These are phyloP conservation scores for Ellobius talpinus DNA, from an alignment of 2,113 vertebrate genomes.

Conservation along the genomic window DNA sequence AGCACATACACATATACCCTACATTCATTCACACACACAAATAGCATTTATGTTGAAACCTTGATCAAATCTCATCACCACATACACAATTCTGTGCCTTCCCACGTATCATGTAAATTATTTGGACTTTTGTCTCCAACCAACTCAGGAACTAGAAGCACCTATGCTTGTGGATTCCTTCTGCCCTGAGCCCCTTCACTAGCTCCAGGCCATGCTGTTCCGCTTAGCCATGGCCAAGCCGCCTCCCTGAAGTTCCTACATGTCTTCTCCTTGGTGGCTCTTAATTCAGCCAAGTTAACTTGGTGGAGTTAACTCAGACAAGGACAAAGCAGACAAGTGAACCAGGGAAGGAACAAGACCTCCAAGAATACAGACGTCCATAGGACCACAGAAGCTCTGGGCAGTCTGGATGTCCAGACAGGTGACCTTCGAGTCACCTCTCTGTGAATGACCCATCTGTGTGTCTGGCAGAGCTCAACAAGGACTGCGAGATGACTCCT, in stretches of 20 bases:
- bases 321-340: not conserved
- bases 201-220: not conserved
- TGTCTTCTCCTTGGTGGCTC: not conserved
- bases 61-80: not conserved
- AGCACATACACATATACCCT: not conserved
- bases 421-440: not conserved
- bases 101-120: not conserved
- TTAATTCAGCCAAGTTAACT: too few relatives aligned
- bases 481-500: not conserved
- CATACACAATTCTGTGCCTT: not conserved
- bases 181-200: not conserved
- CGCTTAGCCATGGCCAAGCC: not conserved
- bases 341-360: not conserved
- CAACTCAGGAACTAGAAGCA: not conserved
- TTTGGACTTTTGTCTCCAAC: not conserved
- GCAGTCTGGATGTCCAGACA: not conserved
- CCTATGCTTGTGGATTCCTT: not conserved
- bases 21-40: not conserved
- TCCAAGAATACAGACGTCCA: not conserved
- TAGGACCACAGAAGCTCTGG: not conserved
- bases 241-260: not conserved
- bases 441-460: not conserved
- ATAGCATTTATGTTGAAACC: not conserved
- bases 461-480: slow-evolving; percentile 4
- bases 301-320: not conserved